Evolutionary conservation across 2,888 invertebrate species (phyloP).

Genomic region (Dolichopus griseipennis): DNA sequence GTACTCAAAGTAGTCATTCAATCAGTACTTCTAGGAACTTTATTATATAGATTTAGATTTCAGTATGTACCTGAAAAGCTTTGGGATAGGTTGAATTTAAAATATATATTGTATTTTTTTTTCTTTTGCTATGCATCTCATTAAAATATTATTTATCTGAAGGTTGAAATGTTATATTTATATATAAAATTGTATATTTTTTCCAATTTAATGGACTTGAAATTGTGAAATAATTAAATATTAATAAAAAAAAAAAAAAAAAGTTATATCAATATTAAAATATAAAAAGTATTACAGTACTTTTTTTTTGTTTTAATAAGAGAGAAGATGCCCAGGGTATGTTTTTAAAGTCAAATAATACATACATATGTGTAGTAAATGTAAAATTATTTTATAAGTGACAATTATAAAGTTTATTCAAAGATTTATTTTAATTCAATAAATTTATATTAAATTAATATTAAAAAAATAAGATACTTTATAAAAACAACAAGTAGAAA

Average conservation of each 20-base stretch:
- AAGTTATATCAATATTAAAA: neutral
- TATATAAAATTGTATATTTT: neutral
- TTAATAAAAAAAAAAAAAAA: neutral
- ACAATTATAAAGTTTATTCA: no score
- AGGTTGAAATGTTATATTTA: constrained; percentile 1
- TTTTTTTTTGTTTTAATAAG: neutral
- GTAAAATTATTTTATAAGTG: no score
- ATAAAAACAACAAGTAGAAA: no score
- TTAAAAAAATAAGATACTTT: no score
- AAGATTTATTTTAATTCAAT: no score
- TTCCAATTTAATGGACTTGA: neutral
- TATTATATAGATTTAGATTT: neutral
- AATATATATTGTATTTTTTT: neutral
- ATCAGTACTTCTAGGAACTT: neutral
- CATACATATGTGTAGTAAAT: no score
- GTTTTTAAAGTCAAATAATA: neutral
- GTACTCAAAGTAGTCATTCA: neutral
- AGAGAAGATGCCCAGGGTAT: constrained; percentile 13
- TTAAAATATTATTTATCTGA: neutral
- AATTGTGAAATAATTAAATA: neutral
- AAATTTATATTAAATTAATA: no score
- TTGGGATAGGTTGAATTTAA: neutral
- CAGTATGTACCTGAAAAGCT: constrained; percentile 4
- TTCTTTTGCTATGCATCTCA: neutral
- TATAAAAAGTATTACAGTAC: neutral